Conservation (phyloP, 1,140 invertebrate species). For the Drosophila pachea region DNA sequence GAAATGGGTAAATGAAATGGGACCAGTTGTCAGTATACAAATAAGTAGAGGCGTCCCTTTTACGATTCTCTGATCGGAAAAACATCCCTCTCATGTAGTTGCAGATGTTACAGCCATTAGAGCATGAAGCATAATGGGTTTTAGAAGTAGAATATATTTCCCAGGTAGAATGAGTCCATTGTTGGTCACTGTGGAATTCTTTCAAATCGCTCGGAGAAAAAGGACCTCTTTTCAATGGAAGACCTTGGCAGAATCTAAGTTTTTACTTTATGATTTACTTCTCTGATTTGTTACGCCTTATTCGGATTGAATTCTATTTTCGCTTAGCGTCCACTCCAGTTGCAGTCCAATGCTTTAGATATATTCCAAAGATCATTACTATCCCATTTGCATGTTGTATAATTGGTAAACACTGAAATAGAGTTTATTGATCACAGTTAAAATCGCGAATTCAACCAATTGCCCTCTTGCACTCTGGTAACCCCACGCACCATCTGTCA, state of each 20-base stretch:
- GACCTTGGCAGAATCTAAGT: not conserved
- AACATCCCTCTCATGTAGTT: slow-evolving; percentile 34
- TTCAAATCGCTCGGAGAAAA: slow-evolving; percentile 23
- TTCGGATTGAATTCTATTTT: too few species aligned
- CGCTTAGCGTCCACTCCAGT: too few species aligned
- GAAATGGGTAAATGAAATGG: slow-evolving; percentile 30
- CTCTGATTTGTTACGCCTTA: not conserved
- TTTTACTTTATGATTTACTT: not conserved
- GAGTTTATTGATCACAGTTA: too few species aligned
- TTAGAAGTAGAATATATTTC: slow-evolving; percentile 20
- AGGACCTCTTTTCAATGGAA: not conserved
- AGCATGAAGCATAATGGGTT: slow-evolving; percentile 15
- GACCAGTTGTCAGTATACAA: slow-evolving; percentile 15
- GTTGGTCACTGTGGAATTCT: not conserved
- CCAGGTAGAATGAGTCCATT: slow-evolving; percentile 28
- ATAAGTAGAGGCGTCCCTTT: not conserved
- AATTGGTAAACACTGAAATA: too few species aligned
- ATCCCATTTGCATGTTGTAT: too few species aligned
- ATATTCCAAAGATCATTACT: too few species aligned
- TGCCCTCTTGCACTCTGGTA: slow-evolving; percentile 3
- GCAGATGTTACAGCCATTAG: slow-evolving; percentile 27
- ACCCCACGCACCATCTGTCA: slow-evolving; percentile 49
- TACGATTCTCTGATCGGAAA: slow-evolving; percentile 48
- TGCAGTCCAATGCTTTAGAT: not conserved
- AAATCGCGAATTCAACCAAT: not conserved